A percentile compares a stretch with the other conserved stretches of the same genome.
phyloP scores from a whole-genome alignment of 1,140 invertebrate species.

The Melitaea cinxia region DNA sequence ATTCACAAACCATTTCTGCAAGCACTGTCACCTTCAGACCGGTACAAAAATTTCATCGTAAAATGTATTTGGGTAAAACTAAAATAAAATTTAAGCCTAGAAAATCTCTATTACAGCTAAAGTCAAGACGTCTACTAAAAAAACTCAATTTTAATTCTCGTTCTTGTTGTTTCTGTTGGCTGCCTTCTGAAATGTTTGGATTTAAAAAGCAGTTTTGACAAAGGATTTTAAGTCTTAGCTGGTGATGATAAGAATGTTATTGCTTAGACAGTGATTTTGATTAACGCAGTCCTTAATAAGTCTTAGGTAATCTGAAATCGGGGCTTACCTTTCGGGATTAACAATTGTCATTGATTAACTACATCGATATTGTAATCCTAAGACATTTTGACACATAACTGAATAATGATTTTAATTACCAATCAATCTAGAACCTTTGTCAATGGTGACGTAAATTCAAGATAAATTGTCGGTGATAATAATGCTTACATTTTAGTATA shows the following conservation, averaged over 20 bases:
- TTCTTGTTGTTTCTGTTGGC: neutral
- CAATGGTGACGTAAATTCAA: neutral
- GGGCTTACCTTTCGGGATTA: constrained; percentile 1
- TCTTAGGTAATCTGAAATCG: neutral
- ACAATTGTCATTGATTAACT: constrained; percentile 9
- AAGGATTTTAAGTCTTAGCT: neutral
- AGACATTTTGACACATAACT: neutral
- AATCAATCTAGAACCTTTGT: neutral
- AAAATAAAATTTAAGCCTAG: neutral
- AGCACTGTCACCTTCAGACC: neutral
- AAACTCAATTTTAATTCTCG: neutral
- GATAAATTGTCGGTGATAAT: neutral
- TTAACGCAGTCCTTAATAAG: neutral
- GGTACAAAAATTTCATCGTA: neutral
- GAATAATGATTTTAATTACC: neutral
- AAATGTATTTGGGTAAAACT: neutral
- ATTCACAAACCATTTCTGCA: neutral
- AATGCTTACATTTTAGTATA: neutral
- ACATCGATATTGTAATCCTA: neutral
- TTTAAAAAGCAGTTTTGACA: neutral
- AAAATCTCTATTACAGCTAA: neutral
- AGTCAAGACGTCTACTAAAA: neutral
- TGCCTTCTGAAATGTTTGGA: neutral
- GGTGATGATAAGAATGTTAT: neutral
- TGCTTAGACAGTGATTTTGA: neutral